phyloP scores from a whole-genome alignment of 1,140 invertebrate genomes.

The Diachasmimorpha longicaudata region DNA sequence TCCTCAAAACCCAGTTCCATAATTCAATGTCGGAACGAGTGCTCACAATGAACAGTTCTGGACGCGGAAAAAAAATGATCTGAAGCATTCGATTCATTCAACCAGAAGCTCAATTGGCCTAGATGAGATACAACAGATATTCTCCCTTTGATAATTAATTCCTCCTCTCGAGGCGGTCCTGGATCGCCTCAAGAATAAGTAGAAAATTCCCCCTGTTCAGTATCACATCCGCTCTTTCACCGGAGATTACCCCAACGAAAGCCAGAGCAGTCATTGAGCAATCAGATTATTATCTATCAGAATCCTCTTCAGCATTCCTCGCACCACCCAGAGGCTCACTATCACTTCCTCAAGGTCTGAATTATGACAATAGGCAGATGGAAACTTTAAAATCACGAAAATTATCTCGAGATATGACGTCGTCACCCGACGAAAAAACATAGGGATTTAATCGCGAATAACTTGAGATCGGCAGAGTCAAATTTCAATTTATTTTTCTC shows the following conservation, averaged over 20 bases:
- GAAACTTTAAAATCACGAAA: no score
- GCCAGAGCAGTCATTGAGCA: neutral
- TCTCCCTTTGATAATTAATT: neutral
- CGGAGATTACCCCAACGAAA: neutral
- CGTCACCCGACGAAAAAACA: no score
- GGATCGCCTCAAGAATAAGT: neutral
- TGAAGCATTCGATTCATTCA: neutral
- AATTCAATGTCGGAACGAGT: neutral
- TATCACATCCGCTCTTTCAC: neutral
- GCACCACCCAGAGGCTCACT: no score
- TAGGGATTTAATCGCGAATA: no score
- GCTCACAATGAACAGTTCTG: neutral
- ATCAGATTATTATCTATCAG: neutral
- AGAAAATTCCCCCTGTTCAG: neutral
- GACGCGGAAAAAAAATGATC: neutral
- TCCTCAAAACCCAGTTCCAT: no score
- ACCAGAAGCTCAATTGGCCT: neutral
- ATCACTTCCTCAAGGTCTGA: no score
- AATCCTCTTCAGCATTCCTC: neutral
- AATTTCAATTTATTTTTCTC: no score
- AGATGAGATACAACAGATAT: neutral
- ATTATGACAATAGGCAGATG: no score
- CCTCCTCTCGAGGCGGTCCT: neutral
- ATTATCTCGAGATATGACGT: no score
- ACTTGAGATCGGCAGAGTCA: no score